Evolutionary conservation across 2,888 invertebrate species (phyloP).

Genomic region (Melinaea menophilus): DNA sequence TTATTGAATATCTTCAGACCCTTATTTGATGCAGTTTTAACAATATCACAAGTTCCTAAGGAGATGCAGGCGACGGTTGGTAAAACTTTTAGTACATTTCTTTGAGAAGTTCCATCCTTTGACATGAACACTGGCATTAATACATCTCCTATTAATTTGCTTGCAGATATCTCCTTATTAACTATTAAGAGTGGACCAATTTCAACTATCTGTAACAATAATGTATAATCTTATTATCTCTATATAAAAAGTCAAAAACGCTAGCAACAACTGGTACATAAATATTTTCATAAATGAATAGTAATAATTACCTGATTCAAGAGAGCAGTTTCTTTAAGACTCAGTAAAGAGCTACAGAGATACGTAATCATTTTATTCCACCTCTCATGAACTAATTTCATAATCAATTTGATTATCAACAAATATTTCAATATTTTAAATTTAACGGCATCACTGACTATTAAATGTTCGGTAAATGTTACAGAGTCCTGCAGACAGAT

Average conservation of each 20-base stretch:
- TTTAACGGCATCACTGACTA: slow-evolving; percentile 41
- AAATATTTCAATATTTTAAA: slow-evolving; percentile 48
- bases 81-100: slow-evolving; percentile 44
- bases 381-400: slow-evolving; percentile 41
- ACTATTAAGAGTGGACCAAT: slow-evolving; percentile 56
- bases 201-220: slow-evolving; percentile 49
- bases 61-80: slow-evolving; percentile 59
- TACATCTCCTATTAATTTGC: slow-evolving; percentile 63
- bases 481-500: slow-evolving; percentile 46
- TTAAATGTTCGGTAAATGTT: slow-evolving; percentile 40
- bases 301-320: slow-evolving; percentile 43
- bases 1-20: slow-evolving; percentile 48
- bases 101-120: slow-evolving; percentile 52
- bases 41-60: slow-evolving; percentile 46
- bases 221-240: slow-evolving; percentile 19
- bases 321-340: slow-evolving; percentile 39
- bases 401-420: slow-evolving; percentile 41
- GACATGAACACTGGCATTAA: slow-evolving; percentile 62
- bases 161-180: slow-evolving; percentile 53
- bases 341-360: slow-evolving; percentile 42
- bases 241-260: neutral
- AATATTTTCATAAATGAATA: neutral
- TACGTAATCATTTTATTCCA: slow-evolving; percentile 44
- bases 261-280: neutral
- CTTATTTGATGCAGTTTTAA: slow-evolving; percentile 36